Conservation (phyloP, 1,140 invertebrate genomes). For the Samia ricini region DNA sequence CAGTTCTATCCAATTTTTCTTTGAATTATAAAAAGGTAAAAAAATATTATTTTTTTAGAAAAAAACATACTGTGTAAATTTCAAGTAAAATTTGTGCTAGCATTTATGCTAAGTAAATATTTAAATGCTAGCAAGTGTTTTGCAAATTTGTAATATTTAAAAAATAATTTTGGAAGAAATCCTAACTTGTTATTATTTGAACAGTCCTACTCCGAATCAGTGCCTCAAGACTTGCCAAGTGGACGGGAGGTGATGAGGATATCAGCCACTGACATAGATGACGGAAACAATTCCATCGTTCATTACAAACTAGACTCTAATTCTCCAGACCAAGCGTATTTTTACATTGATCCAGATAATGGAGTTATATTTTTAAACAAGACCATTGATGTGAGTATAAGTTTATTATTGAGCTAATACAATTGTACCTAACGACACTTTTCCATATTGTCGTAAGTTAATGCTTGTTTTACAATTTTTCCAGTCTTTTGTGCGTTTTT, state of each 20-base stretch:
- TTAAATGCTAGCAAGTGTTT: too few relatives aligned
- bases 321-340: constrained; percentile 82
- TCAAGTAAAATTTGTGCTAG: background rate
- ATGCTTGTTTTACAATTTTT: too few relatives aligned
- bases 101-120: too few relatives aligned
- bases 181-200: constrained; percentile 25
- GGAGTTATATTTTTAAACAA: constrained; percentile 88
- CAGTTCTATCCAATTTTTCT: background rate
- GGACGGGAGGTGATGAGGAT: constrained; percentile 90
- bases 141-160: background rate
- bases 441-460: too few relatives aligned
- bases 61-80: background rate
- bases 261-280: constrained; percentile 92
- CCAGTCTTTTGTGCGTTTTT: too few relatives aligned
- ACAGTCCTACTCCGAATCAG: constrained; percentile 85
- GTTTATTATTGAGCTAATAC: too few relatives aligned
- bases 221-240: constrained; percentile 84
- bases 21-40: background rate
- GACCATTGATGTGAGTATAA: constrained; percentile 82
- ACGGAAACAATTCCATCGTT: constrained; percentile 90
- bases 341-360: constrained; percentile 86
- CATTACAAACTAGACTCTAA: constrained; percentile 80
- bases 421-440: background rate
- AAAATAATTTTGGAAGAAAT: background rate
- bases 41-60: background rate